Evolutionary conservation across 2,797 vertebrate genomes (phyloP).

Genomic region (Pteronotus mesoamericanus): DNA sequence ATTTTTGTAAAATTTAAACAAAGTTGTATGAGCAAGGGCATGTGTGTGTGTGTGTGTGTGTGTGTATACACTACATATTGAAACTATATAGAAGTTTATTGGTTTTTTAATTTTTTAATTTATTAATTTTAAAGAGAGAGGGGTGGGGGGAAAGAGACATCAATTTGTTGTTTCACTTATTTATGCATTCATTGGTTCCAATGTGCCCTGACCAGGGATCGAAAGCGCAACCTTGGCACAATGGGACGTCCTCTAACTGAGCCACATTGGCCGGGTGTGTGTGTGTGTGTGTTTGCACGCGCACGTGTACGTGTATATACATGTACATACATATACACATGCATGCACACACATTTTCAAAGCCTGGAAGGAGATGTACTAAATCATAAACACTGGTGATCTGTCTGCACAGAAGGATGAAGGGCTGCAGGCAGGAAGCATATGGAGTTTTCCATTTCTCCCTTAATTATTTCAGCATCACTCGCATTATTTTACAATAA

Average conservation of each 20-base stretch:
- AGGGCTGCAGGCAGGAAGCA: background rate
- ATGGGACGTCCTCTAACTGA: background rate
- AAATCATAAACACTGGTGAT: background rate
- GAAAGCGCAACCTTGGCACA: background rate
- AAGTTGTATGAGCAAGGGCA: background rate
- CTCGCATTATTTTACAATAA: background rate
- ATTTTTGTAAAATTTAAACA: background rate
- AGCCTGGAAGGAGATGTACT: background rate
- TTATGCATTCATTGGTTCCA: too few species aligned
- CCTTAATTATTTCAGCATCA: background rate
- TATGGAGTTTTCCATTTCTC: background rate
- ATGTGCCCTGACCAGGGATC: background rate
- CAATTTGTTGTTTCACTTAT: too few species aligned
- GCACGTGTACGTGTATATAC: too few species aligned
- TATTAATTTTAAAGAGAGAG: background rate
- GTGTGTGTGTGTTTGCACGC: too few species aligned
- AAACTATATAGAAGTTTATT: background rate
- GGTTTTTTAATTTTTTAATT: too few species aligned
- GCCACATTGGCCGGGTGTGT: background rate
- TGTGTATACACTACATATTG: too few species aligned
- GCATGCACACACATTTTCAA: background rate
- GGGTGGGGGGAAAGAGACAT: too few species aligned
- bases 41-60: too few species aligned
- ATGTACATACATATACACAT: too few species aligned
- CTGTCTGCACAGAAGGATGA: background rate